Conservation (phyloP, 2,113 vertebrate species). For the Eubucco bourcierii region DNA sequence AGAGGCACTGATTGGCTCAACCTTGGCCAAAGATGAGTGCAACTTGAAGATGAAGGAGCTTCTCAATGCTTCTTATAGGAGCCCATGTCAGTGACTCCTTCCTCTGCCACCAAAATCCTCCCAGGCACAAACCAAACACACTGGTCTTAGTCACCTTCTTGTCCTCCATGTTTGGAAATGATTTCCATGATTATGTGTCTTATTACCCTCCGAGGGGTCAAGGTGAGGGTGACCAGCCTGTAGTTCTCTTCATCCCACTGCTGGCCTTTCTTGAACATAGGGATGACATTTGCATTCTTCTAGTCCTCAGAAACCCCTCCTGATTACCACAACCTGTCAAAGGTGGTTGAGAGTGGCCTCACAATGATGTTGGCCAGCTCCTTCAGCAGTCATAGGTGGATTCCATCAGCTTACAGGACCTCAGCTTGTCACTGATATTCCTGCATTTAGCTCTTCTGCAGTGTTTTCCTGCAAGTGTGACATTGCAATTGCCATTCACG, state of each 20-base stretch:
- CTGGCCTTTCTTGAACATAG: background rate
- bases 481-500: background rate
- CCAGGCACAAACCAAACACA: background rate
- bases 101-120: background rate
- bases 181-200: background rate
- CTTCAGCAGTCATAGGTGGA: background rate
- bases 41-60: no score
- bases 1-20: no score
- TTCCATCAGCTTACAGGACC: background rate
- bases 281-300: background rate
- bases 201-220: background rate
- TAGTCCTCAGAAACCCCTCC: background rate
- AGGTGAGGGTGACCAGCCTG: background rate
- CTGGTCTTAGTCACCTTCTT: background rate
- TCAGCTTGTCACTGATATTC: background rate
- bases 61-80: background rate
- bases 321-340: background rate
- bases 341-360: background rate
- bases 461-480: background rate
- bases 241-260: background rate
- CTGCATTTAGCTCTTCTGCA: conserved; percentile 23
- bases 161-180: background rate
- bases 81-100: background rate
- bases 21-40: no score
- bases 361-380: background rate